phyloP scores from a whole-genome alignment of 2,113 vertebrate genomes.

The Podarcis muralis region DNA sequence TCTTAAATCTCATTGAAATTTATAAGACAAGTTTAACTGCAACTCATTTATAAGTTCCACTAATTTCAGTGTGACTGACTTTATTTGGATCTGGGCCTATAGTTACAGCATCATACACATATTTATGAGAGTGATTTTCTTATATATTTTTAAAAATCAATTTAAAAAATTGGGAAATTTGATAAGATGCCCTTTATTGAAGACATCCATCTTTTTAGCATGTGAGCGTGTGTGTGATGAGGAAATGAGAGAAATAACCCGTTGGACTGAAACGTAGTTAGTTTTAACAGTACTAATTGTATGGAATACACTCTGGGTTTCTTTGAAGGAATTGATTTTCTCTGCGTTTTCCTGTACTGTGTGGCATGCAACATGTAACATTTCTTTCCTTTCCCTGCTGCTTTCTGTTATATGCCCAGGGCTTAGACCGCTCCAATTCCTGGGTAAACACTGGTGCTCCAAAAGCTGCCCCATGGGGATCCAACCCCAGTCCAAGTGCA shows the following conservation, averaged over 20 bases:
- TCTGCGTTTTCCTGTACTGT: constrained; percentile 65
- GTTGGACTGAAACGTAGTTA: constrained; percentile 51
- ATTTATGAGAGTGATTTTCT: background rate
- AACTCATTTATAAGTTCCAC: background rate
- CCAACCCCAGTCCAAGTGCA: constrained; percentile 96
- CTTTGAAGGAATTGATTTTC: constrained; percentile 67
- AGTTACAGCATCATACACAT: background rate
- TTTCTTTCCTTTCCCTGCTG: constrained; percentile 90
- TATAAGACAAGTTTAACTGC: background rate
- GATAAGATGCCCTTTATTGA: background rate
- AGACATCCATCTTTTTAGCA: background rate
- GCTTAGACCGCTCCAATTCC: constrained; percentile 99
- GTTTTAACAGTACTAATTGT: constrained; percentile 70
- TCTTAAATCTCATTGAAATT: background rate
- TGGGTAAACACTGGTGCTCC: constrained; percentile 99
- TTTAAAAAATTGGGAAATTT: background rate
- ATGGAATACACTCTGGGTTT: constrained; percentile 47
- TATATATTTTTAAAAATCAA: background rate
- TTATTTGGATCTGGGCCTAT: background rate
- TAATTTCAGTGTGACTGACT: background rate
- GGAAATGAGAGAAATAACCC: constrained; percentile 34
- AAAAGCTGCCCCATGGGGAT: constrained; percentile 98
- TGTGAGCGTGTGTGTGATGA: background rate
- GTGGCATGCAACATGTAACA: constrained; percentile 80
- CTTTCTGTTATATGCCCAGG: constrained; percentile 87